Evolutionary conservation across 2,113 vertebrate species (phyloP).

Genomic region (Chamaea fasciata): DNA sequence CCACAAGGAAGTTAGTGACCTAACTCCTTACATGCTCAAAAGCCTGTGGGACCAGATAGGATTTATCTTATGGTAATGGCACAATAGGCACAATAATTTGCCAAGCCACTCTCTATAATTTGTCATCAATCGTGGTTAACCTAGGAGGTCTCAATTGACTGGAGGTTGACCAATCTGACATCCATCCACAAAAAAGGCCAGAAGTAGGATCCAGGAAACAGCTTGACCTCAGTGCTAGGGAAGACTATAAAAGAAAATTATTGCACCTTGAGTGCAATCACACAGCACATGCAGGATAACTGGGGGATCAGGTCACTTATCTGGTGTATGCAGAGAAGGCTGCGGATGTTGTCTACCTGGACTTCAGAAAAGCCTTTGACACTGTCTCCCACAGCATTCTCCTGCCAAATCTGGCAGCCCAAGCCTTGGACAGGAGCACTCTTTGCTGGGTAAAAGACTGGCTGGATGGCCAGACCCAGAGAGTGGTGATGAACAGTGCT

Average conservation of each 20-base stretch:
- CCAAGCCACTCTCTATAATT: neutral
- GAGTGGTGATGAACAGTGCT: rapidly evolving
- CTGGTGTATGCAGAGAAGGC: neutral
- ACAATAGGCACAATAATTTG: neutral
- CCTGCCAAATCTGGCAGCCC: neutral
- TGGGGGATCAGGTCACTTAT: rapidly evolving
- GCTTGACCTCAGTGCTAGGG: neutral
- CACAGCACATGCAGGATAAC: neutral
- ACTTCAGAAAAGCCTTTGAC: neutral
- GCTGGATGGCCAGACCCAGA: no score
- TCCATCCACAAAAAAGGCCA: neutral
- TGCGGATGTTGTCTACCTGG: neutral
- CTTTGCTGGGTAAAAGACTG: neutral
- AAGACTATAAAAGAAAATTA: neutral
- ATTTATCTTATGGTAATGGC: neutral
- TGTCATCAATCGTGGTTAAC: neutral
- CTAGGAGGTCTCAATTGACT: neutral
- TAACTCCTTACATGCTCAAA: neutral
- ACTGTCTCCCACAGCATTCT: neutral
- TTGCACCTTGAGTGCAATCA: neutral
- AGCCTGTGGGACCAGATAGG: neutral
- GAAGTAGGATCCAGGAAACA: neutral
- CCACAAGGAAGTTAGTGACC: neutral
- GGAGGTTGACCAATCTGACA: no score
- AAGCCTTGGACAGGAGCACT: rapidly evolving